Evolutionary conservation across 1,140 invertebrate genomes (phyloP), one percentile per base, ranked within the genome.

Genomic region (Andrena cerasifolii): DNA sequence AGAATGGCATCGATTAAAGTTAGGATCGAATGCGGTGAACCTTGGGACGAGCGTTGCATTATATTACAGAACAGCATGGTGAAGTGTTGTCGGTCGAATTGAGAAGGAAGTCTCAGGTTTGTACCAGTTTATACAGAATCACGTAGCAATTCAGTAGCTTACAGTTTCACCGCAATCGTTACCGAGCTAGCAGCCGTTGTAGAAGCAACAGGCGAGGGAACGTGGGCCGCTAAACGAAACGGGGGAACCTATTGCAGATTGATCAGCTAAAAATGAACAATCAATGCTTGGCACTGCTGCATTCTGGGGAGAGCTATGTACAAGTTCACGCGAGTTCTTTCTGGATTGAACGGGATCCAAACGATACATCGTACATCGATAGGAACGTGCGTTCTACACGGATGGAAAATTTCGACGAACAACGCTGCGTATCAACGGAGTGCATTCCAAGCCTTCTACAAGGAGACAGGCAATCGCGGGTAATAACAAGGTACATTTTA

Each of bases 291-390:
- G 87, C 84, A 87, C 84, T 78, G 76, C 82, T 86, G 61, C 58
- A 62, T 81, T 54, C 51, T 36, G 54, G 21, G 62, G 47, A 83
- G 68, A 76, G 80, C 85, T 90, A 90, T 91, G 47, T 90, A 89
- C 89, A 91, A 86, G 82, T 70, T 63, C 47, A 54, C 56, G 36
- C 51, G 21, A 53, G 40, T 74, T 62, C 43, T 45, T 59, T 16
- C 33, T 70, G 43, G 45, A 33, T 31, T 31, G 43, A 28, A 10
- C n/a, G 53, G 24, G 26, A 45, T 58, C 3, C 7, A 31, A 47
- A 40, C 36, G 3, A 40, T 10, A 3, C 36, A 10, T 12, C 49
- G 28, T 54, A 36, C 36, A 56, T 36, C 59, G 45, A 77, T 40
- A 33, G 26, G 33, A 24, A 67, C 10, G 24, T n/a, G 16, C 28